phyloP scores from a whole-genome alignment of 2,888 invertebrate genomes.

The Drosophila formosana region DNA sequence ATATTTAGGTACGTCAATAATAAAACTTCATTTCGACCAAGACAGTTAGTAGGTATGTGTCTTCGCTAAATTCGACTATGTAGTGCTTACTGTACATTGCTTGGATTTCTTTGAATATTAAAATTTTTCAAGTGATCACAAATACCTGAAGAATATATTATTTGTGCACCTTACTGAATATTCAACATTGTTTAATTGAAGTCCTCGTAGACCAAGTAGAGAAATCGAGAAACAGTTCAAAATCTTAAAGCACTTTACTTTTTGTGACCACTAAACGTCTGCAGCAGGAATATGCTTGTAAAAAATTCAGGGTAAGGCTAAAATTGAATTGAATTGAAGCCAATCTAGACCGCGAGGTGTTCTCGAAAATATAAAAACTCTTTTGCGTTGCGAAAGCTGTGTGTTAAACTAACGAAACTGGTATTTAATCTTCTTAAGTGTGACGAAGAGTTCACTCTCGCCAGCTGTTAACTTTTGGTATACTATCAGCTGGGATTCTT shows the following conservation, averaged over 20 bases:
- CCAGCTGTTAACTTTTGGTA: not conserved
- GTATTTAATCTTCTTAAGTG: slow-evolving; percentile 75
- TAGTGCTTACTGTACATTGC: too few relatives aligned
- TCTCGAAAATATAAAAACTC: slow-evolving; percentile 38
- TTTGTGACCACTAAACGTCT: too few relatives aligned
- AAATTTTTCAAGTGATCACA: too few relatives aligned
- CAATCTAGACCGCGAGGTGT: slow-evolving; percentile 36
- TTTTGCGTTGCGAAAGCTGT: slow-evolving; percentile 3
- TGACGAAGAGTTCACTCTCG: slow-evolving; percentile 25
- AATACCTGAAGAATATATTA: too few relatives aligned
- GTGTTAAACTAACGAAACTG: slow-evolving; percentile 38
- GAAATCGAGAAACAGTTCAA: too few relatives aligned
- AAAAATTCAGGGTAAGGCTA: too few relatives aligned
- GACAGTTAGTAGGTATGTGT: slow-evolving; percentile 27
- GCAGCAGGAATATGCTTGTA: too few relatives aligned
- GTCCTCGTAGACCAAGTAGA: too few relatives aligned
- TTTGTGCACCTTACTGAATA: too few relatives aligned
- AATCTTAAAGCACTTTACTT: too few relatives aligned
- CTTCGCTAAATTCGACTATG: slow-evolving; percentile 16
- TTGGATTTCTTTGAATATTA: too few relatives aligned
- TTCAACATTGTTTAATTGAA: too few relatives aligned
- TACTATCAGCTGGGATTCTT: slow-evolving; percentile 37
- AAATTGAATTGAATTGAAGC: slow-evolving; percentile 16
- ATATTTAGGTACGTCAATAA: not conserved
- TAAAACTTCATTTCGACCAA: slow-evolving; percentile 11